Conservation (phyloP, 1,140 invertebrate species). For the Hycleus phaleratus region DNA sequence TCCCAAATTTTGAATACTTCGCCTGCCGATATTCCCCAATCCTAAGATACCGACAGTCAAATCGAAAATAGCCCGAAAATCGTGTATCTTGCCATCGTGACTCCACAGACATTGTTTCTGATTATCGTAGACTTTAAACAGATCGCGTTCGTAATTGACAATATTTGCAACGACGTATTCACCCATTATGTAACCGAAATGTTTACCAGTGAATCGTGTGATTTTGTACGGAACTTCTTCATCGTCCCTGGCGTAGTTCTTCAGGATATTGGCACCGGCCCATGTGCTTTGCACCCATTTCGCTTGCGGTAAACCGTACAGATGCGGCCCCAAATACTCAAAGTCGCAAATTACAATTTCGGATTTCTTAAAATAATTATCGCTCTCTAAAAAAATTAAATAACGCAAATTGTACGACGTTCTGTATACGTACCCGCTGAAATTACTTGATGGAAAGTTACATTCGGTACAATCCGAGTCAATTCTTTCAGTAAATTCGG, state of each 20-base stretch:
- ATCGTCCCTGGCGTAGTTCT: neutral
- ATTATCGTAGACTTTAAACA: constrained; percentile 35
- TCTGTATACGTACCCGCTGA: neutral
- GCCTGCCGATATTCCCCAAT: constrained; percentile 44
- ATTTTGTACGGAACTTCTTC: constrained; percentile 29
- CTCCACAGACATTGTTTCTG: constrained; percentile 41
- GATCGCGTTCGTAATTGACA: constrained; percentile 45
- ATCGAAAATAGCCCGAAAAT: constrained; percentile 41
- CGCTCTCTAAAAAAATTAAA: too few relatives aligned
- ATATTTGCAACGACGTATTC: constrained; percentile 52
- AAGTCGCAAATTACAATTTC: constrained; percentile 42
- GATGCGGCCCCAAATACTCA: constrained; percentile 38
- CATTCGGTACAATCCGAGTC: neutral
- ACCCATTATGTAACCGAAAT: constrained; percentile 47
- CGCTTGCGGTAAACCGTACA: constrained; percentile 35
- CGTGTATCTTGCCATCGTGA: constrained; percentile 33
- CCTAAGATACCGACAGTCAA: constrained; percentile 48
- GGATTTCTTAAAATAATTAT: too few relatives aligned
- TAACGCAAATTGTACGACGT: too few relatives aligned
- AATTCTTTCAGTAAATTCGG: constrained; percentile 7
- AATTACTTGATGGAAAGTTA: constrained; percentile 2
- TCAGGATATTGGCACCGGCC: constrained; percentile 43
- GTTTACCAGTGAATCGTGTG: constrained; percentile 43
- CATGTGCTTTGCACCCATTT: constrained; percentile 48
- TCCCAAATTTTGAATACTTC: constrained; percentile 35